These are phyloP conservation scores for Theonella swinhoei DNA, from an alignment of 37 sponge, comb jelly and placozoan genomes.

Conservation along the genomic window DNA sequence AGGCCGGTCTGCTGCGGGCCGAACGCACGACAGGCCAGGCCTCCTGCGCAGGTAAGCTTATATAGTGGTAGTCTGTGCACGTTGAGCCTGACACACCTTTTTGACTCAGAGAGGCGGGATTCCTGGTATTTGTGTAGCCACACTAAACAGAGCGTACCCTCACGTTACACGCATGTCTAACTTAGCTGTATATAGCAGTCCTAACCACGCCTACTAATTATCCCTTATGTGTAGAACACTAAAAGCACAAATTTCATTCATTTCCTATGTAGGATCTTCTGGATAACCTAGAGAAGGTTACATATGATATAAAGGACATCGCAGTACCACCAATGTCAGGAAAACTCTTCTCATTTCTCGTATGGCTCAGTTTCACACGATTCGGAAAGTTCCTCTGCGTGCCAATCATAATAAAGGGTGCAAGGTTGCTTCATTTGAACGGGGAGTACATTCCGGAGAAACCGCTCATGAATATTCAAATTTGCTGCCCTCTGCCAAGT, in stretches of 20 bases:
- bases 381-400: conserved; percentile 46
- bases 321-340: conserved; percentile 48
- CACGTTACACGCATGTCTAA: no score
- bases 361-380: conserved; percentile 49
- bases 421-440: conserved; percentile 20
- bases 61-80: no score
- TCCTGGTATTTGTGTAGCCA: no score
- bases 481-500: conserved; percentile 3
- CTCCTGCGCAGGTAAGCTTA: not conserved
- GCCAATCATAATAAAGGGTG: conserved; percentile 2
- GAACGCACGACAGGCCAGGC: not conserved
- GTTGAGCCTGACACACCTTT: no score
- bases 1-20: not conserved
- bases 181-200: no score
- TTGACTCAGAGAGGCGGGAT: no score
- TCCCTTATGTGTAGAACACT: no score
- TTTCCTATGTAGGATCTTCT: conserved; percentile 44
- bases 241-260: no score
- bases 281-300: not conserved
- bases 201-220: no score
- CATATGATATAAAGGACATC: conserved; percentile 27
- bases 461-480: conserved; percentile 47
- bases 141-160: no score
- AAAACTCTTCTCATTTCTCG: conserved; percentile 23
- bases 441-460: conserved; percentile 65